Base-by-base conservation (phyloP, 2,797 vertebrate genomes). In the Falco rusticolus region DNA sequence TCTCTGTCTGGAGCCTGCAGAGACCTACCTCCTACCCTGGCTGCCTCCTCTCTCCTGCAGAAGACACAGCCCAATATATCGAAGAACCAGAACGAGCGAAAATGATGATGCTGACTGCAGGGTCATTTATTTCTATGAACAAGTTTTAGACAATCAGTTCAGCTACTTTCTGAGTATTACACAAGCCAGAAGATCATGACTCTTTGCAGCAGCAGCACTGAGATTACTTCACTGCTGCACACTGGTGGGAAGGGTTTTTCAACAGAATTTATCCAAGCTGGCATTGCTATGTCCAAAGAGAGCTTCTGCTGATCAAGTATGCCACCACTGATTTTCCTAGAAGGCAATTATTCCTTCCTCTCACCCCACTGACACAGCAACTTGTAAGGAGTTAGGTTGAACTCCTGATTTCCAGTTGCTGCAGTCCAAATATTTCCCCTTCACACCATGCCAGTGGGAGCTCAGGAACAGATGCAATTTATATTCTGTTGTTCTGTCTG, bases 241-340 rank as follows among this genome's bases (percentile, higher is more conserved):
- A 0, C 6, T 33, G 10, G 10, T 25, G 54, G 54, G 21, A 76
- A 65, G 63, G 15, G 29, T n/a, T 31, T 6, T 43, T 45, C 29
- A 1, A 45, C 43, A 29, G 41, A 33, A 64, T 10, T 3, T 3
- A 9, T 1, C 78, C 24, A 68, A 12, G 41, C 21, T 6, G 34
- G 9, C 18, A 15, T 34, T 47, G 16, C 2, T 9, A 1, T 0
- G 11, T 9, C 20, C 63, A 50, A 56, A 25, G 0, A 2, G 10
- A 74, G 41, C 12, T 28, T 33, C 18, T 37, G n/a, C 25, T 63
- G 45, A 10, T 34, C 16, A 29, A 48, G 9, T 24, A 24, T 2
- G 21, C 14, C 28, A 26, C 7, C 3, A 3, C 22, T 7, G 5
- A n/a, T 41, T 50, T 59, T 72, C 41, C 53, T 2, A 14, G 4